phyloP scores from a whole-genome alignment of 2,888 invertebrate species.

The Papilio protenor region DNA sequence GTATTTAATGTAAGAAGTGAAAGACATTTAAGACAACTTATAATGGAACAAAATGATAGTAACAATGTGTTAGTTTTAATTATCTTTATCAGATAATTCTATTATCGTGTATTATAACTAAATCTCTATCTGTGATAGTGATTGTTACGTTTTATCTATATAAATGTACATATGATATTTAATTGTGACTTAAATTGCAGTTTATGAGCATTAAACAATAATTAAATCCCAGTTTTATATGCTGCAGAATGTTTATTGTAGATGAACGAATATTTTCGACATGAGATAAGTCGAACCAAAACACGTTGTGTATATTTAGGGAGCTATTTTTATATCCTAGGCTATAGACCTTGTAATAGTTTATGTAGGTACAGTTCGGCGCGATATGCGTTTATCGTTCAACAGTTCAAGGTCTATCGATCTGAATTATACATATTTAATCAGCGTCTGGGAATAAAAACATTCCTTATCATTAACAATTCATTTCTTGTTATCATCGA shows the following conservation, averaged over 20 bases:
- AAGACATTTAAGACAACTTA: neutral
- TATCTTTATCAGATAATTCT: constrained; percentile 3
- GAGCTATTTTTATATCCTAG: constrained; percentile 23
- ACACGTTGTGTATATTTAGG: constrained; percentile 17
- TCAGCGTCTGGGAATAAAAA: constrained; percentile 5
- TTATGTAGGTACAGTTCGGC: neutral
- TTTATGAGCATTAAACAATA: neutral
- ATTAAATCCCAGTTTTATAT: neutral
- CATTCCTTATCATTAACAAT: constrained; percentile 4
- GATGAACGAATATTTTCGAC: constrained; percentile 1
- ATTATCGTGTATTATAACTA: neutral
- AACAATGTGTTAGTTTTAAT: neutral
- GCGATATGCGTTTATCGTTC: constrained; percentile 34
- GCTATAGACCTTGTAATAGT: constrained; percentile 26
- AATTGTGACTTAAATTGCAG: neutral
- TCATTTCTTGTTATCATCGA: neutral
- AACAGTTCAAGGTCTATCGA: constrained; percentile 36
- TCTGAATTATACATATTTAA: constrained; percentile 22
- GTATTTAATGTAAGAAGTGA: neutral
- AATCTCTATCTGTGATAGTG: neutral
- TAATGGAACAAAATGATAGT: neutral
- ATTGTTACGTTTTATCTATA: neutral
- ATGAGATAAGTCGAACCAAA: constrained; percentile 13
- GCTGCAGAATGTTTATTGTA: neutral
- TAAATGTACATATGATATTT: neutral